phyloP scores from a whole-genome alignment of 2,113 vertebrate genomes.

The Charina bottae region DNA sequence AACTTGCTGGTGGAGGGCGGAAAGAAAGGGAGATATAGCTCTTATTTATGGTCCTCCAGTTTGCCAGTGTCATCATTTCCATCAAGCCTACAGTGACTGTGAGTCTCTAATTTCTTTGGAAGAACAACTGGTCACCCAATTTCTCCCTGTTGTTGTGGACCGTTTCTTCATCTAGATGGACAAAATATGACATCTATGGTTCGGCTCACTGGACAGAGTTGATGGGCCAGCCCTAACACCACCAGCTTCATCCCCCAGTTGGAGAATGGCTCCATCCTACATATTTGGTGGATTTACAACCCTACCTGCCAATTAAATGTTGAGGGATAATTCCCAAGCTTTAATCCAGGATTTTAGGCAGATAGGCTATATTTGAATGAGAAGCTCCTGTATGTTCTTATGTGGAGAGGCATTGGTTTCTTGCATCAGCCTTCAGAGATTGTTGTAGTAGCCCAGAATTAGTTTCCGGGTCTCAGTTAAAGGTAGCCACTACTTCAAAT shows the following conservation, averaged over 20 bases:
- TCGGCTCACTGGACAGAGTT: background rate
- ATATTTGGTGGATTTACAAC: background rate
- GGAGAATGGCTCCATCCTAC: background rate
- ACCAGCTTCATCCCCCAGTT: background rate
- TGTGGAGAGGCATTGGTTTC: background rate
- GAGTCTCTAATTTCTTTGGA: slow-evolving; percentile 33
- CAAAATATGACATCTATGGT: background rate
- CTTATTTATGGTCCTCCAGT: slow-evolving; percentile 45
- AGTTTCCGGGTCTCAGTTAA: background rate
- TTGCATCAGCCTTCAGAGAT: background rate
- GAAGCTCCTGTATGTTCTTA: background rate
- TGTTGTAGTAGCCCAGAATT: background rate
- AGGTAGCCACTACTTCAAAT: no score
- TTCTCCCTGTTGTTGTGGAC: background rate
- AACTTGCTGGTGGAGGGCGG: slow-evolving; percentile 17
- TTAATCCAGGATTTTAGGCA: background rate
- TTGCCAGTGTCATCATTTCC: slow-evolving; percentile 5
- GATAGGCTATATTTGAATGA: background rate
- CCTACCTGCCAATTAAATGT: background rate
- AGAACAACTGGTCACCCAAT: background rate
- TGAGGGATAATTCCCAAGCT: background rate
- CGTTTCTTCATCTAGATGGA: background rate
- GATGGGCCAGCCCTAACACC: background rate
- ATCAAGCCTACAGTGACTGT: slow-evolving; percentile 29
- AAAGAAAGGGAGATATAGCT: background rate